Evolutionary conservation across 2,888 invertebrate genomes (phyloP), one percentile per base, ranked within the genome.

Genomic region (Spisula solida): DNA sequence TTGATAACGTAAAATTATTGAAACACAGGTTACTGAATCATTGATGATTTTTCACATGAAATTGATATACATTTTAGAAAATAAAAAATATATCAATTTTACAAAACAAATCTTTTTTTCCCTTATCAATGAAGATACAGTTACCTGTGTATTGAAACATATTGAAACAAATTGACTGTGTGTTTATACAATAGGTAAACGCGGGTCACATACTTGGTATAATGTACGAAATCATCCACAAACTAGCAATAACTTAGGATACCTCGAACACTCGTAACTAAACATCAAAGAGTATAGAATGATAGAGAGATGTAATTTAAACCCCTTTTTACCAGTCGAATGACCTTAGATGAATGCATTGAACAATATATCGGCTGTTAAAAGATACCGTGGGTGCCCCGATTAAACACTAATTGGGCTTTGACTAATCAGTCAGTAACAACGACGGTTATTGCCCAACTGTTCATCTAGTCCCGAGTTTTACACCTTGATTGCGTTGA

Each of bases 391-490:
- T 90, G 90, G 78, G 79, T 81, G 25, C 85, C 34, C 78, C 86
- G 84, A 88, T 90, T 88, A 84, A 81, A 83, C 70, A 84, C 88
- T 90, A 84, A 90, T 90, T 88, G 86, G 34, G 86, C 79, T 79
- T 18, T 86, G 86, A 89, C 83, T 86, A 85, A 86, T 60, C 55
- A 70, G 34, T 5, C 16, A 14, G 25, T 34, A 75, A 12, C 75
- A 75, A 14, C 14, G 75, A 18, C 0, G 1, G 16, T 14, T 31
- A 31, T 75, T 75, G 14, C 41, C 31, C 48, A 75, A 75, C 60
- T 47, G 56, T 82, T 82, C 56, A 82, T 82, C 47, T n/a, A 29
- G 60, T 60, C 56, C 10, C 81, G 48, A 86, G 18, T 14, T 75
- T 86, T 85, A 85, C 79, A 79, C 79, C 79, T 85, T 85, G 79